Conservation (phyloP, 2,888 invertebrate species). For the Apamea monoglypha region DNA sequence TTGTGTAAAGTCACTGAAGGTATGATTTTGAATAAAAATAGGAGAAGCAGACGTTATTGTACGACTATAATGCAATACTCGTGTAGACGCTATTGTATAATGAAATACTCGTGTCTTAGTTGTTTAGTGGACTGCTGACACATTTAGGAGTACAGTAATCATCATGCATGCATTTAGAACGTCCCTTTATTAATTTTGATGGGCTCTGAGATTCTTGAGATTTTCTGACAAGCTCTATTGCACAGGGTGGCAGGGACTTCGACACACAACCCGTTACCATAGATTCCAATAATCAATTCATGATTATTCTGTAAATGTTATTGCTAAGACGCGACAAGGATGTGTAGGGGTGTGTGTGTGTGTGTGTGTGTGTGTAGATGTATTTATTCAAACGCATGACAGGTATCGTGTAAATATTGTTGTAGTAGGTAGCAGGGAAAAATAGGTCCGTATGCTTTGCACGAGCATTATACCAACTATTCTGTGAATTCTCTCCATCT, state of each 20-base stretch:
- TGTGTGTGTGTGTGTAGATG: too few species aligned
- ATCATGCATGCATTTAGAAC: too few species aligned
- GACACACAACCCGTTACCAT: too few species aligned
- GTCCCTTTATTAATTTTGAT: background rate
- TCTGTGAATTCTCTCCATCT: background rate
- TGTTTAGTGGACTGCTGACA: background rate
- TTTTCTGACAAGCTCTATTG: background rate
- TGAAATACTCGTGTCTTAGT: background rate
- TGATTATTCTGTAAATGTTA: too few species aligned
- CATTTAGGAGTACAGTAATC: background rate
- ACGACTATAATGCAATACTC: background rate
- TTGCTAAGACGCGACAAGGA: too few species aligned
- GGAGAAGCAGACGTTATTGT: background rate
- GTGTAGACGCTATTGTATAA: background rate
- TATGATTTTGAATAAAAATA: background rate
- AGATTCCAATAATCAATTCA: too few species aligned
- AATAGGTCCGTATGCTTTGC: background rate
- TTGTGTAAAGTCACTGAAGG: slow-evolving; percentile 1
- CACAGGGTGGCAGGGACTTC: too few species aligned
- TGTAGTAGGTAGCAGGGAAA: background rate
- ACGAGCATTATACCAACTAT: background rate
- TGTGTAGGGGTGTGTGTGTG: background rate
- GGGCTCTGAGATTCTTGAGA: background rate
- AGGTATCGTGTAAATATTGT: background rate
- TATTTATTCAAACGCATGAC: background rate